These are phyloP conservation scores for Balaenoptera acutorostrata DNA, from an alignment of 2,113 vertebrate genomes.

Conservation along the genomic window DNA sequence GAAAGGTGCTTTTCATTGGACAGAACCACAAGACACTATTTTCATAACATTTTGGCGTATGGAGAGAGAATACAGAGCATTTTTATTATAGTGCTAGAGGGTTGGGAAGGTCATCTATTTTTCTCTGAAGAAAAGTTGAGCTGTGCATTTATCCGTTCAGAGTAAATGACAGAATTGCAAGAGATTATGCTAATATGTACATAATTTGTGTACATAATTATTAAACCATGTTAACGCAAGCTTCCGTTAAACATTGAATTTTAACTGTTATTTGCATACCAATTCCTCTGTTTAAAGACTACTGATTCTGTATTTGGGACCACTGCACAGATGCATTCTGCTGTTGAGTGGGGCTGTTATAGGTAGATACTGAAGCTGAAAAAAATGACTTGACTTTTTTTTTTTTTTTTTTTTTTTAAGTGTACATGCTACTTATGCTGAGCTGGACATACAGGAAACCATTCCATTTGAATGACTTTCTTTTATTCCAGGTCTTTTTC, in stretches of 20 bases:
- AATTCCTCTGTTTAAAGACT: conserved; percentile 83
- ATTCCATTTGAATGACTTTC: conserved; percentile 85
- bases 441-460: conserved; percentile 85
- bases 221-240: conserved; percentile 78
- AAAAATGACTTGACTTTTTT: conserved; percentile 80
- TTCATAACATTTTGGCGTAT: conserved; percentile 82
- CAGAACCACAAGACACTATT: conserved; percentile 84
- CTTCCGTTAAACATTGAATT: conserved; percentile 78
- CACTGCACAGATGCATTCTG: conserved; percentile 78
- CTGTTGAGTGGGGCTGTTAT: conserved; percentile 77
- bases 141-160: conserved; percentile 71
- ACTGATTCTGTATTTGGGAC: conserved; percentile 83
- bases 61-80: conserved; percentile 77
- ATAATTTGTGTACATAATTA: conserved; percentile 77
- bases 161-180: conserved; percentile 75
- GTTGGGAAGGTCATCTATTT: conserved; percentile 77
- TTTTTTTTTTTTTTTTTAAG: conserved; percentile 76
- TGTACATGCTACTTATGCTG: conserved; percentile 85
- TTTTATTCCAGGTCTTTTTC: conserved; percentile 86
- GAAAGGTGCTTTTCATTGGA: conserved; percentile 84
- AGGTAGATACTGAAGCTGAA: conserved; percentile 79
- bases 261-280: conserved; percentile 76
- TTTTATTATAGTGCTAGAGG: conserved; percentile 82
- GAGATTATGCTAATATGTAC: conserved; percentile 79
- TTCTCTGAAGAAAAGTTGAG: conserved; percentile 76